These are phyloP conservation scores for Caradrina clavipalpis DNA, from an alignment of 2,888 invertebrate genomes.

Conservation along the genomic window DNA sequence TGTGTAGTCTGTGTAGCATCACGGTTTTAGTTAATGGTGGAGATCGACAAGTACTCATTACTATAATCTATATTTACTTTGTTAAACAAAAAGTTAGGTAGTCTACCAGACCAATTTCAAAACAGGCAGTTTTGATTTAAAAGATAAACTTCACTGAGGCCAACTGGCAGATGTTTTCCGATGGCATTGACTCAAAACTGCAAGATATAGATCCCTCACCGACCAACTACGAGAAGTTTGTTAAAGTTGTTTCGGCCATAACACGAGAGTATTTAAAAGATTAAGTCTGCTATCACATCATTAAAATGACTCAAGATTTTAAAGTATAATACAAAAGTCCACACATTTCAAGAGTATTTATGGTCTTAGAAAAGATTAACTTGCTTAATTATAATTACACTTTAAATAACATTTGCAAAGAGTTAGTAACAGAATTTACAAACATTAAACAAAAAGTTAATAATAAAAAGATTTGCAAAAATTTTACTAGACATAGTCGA, in stretches of 20 bases:
- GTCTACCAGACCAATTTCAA: no score
- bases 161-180: no score
- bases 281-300: not conserved
- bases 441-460: not conserved
- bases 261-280: no score
- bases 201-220: no score
- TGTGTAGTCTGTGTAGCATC: conserved; percentile 30
- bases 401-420: not conserved
- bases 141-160: no score
- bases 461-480: no score
- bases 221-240: no score
- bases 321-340: not conserved
- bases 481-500: not conserved
- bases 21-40: conserved; percentile 28
- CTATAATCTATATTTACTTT: no score
- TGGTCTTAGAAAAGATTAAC: not conserved
- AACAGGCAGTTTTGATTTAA: no score
- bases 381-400: not conserved
- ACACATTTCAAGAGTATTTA: not conserved
- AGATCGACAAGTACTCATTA: not conserved
- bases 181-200: no score
- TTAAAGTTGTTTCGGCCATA: no score
- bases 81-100: no score
- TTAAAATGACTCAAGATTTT: not conserved
- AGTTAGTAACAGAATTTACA: not conserved